Evolutionary conservation across 2,113 vertebrate genomes (phyloP).

Genomic region (Physeter macrocephalus): DNA sequence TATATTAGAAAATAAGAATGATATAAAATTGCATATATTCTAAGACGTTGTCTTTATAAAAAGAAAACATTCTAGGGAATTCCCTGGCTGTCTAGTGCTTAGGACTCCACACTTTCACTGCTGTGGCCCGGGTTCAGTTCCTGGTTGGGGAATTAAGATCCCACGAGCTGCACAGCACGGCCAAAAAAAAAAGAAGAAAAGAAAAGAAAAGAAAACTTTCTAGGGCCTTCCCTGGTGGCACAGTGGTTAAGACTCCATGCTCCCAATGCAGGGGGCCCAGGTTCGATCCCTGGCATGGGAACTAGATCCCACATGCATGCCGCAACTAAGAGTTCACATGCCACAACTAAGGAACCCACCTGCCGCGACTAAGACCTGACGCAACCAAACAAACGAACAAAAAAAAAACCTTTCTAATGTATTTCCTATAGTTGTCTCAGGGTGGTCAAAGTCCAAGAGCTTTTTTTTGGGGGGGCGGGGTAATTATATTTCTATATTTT

Average conservation of each 20-base stretch:
- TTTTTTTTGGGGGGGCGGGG: neutral
- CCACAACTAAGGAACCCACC: too few relatives aligned
- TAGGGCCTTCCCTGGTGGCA: too few relatives aligned
- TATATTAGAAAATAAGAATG: neutral
- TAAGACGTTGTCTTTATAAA: neutral
- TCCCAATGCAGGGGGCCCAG: too few relatives aligned
- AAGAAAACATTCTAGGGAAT: neutral
- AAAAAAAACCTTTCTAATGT: neutral
- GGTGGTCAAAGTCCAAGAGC: neutral
- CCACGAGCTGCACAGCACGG: accelerated
- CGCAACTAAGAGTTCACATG: too few relatives aligned
- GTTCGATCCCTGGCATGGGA: too few relatives aligned
- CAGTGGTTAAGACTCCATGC: too few relatives aligned
- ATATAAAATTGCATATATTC: neutral
- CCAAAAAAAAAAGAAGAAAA: neutral
- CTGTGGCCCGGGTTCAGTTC: neutral
- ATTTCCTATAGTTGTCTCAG: neutral
- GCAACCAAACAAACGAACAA: neutral
- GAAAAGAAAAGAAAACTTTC: too few relatives aligned
- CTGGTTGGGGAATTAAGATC: neutral
- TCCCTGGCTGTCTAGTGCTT: neutral
- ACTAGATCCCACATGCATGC: too few relatives aligned
- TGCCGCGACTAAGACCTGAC: too few relatives aligned
- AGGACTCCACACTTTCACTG: neutral
- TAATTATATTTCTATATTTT: neutral